Evolutionary conservation across 2,797 vertebrate species (phyloP).

Genomic region (Arnoldichthys spilopterus): DNA sequence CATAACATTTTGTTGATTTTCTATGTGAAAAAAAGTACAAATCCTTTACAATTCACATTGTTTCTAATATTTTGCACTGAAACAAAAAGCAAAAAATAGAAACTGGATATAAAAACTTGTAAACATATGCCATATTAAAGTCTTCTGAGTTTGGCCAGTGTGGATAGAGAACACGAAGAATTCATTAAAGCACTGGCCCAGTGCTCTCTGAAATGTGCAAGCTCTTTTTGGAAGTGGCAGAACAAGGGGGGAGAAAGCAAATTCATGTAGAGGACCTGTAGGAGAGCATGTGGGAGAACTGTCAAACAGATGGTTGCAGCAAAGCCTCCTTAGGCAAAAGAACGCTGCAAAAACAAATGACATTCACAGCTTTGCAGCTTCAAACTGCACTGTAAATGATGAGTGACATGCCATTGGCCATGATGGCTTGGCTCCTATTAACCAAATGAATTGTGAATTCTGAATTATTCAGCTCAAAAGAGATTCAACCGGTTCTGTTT

Average conservation of each 20-base stretch:
- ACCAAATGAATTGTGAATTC: no score
- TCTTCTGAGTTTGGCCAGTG: background rate
- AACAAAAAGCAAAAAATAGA: no score
- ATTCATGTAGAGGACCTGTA: background rate
- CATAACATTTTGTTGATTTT: no score
- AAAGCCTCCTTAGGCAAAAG: background rate
- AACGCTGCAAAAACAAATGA: background rate
- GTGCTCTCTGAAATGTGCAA: background rate
- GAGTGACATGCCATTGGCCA: background rate
- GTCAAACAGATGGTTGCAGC: background rate
- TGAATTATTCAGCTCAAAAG: background rate
- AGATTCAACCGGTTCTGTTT: background rate
- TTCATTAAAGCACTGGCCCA: no score
- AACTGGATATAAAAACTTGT: no score
- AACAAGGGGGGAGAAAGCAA: background rate
- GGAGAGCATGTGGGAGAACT: background rate
- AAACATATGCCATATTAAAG: no score
- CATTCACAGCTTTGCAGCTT: background rate
- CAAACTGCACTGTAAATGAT: background rate
- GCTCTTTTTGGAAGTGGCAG: background rate
- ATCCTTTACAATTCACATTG: no score
- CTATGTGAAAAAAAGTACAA: no score
- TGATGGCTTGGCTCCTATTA: background rate
- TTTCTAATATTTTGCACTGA: no score
- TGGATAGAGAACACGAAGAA: background rate